A percentile compares a stretch with the other conserved stretches of the same genome.
Evolutionary conservation across 2,797 vertebrate species (phyloP).

Genomic region (Rhabdomys pumilio): DNA sequence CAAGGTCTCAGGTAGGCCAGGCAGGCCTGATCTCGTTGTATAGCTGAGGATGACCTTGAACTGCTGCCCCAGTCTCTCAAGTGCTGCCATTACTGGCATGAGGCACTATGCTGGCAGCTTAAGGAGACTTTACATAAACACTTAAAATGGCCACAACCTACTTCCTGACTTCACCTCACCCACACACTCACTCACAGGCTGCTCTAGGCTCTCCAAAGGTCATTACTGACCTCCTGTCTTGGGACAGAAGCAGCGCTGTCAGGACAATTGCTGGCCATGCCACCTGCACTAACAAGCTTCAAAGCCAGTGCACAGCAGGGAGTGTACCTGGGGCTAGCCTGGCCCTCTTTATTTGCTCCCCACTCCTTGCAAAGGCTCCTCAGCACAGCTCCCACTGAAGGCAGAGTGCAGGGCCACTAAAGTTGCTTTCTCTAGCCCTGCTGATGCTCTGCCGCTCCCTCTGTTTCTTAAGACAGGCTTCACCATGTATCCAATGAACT

Average conservation of each 20-base stretch:
- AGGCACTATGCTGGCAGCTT: not conserved
- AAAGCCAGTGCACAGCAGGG: not conserved
- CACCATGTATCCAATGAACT: not conserved
- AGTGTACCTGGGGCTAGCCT: slow-evolving; percentile 85
- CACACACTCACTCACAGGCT: not conserved
- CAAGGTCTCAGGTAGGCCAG: not conserved
- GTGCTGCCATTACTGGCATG: not conserved
- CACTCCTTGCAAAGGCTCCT: not conserved
- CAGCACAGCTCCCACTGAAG: not conserved
- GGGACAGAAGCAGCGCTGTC: not conserved
- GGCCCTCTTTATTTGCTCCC: not conserved
- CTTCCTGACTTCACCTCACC: not conserved
- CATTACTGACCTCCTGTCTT: slow-evolving; percentile 5
- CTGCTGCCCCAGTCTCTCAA: not conserved
- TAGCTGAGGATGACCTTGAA: not conserved
- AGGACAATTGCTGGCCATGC: not conserved
- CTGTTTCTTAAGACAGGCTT: not conserved
- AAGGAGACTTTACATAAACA: slow-evolving; percentile 13
- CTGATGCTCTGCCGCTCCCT: not conserved
- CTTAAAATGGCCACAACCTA: not conserved
- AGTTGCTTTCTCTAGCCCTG: not conserved
- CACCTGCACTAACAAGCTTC: not conserved
- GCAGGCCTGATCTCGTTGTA: not conserved
- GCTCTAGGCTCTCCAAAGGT: slow-evolving; percentile 1
- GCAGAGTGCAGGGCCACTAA: not conserved